phyloP scores from a whole-genome alignment of 2,113 vertebrate genomes.

The Grus americana region DNA sequence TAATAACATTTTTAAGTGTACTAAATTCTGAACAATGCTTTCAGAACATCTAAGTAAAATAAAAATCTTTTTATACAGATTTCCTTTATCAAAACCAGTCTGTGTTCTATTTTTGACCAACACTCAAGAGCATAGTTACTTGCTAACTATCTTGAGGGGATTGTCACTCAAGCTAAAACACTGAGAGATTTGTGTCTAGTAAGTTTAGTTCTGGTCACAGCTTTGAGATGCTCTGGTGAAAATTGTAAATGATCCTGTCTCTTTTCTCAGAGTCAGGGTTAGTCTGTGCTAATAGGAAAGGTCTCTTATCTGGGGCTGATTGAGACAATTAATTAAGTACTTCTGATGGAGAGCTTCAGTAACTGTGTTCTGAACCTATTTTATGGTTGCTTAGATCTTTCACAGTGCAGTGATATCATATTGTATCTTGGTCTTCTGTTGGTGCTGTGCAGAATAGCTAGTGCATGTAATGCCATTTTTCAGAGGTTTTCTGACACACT shows the following conservation, averaged over 20 bases:
- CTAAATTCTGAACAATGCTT: neutral
- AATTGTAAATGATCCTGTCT: neutral
- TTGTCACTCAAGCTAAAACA: neutral
- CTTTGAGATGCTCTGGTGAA: neutral
- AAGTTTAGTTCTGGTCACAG: constrained; percentile 3
- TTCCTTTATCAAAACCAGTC: neutral
- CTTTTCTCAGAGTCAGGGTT: neutral
- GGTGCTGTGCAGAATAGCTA: neutral
- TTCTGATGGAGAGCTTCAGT: neutral
- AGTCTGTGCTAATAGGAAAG: neutral
- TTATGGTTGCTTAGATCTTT: constrained; percentile 15
- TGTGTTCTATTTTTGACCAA: neutral
- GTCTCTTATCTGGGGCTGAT: neutral
- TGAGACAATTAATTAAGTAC: neutral
- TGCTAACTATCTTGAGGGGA: neutral
- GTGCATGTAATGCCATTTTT: neutral
- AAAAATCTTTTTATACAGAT: neutral
- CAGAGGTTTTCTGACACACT: neutral
- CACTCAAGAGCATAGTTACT: neutral
- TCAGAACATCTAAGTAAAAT: neutral
- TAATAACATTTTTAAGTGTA: neutral
- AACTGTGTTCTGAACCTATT: neutral
- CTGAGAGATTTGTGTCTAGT: neutral
- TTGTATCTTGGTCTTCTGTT: neutral
- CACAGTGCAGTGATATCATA: neutral